Conservation (phyloP, 2,113 vertebrate genomes). For the Serinus canaria region DNA sequence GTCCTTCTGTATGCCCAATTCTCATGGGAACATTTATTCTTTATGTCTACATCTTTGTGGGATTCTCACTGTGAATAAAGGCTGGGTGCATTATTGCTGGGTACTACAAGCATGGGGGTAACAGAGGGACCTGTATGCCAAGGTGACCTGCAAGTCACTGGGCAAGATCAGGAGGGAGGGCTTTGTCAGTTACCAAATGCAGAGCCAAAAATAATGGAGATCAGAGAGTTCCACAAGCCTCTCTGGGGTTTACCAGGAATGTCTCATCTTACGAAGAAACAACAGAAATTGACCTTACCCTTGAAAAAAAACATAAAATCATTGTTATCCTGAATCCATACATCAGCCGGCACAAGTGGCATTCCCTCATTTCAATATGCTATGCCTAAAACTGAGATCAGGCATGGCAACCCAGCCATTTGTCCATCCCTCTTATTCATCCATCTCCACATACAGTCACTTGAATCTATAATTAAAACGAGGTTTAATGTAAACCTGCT, state of each 20-base stretch:
- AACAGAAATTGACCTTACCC: not conserved
- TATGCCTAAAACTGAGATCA: not conserved
- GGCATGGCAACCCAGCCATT: fast-evolving
- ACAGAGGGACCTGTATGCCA: not conserved
- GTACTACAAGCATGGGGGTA: not conserved
- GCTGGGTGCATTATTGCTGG: not conserved
- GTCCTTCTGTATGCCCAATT: not conserved
- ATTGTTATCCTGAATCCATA: not conserved
- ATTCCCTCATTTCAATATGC: not conserved
- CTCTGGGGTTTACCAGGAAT: not conserved
- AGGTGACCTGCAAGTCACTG: not conserved
- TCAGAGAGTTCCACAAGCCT: not conserved
- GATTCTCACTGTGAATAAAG: not conserved
- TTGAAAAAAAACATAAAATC: not conserved
- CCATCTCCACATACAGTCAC: not conserved
- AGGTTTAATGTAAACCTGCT: not conserved
- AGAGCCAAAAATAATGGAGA: not conserved
- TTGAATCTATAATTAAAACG: not conserved
- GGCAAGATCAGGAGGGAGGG: not conserved
- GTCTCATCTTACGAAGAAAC: not conserved
- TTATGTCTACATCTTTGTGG: not conserved
- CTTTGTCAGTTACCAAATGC: not conserved
- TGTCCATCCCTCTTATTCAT: not conserved
- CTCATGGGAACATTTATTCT: not conserved
- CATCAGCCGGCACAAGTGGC: not conserved